phyloP scores from a whole-genome alignment of 1,140 invertebrate species.

The Drosophila grimshawi region DNA sequence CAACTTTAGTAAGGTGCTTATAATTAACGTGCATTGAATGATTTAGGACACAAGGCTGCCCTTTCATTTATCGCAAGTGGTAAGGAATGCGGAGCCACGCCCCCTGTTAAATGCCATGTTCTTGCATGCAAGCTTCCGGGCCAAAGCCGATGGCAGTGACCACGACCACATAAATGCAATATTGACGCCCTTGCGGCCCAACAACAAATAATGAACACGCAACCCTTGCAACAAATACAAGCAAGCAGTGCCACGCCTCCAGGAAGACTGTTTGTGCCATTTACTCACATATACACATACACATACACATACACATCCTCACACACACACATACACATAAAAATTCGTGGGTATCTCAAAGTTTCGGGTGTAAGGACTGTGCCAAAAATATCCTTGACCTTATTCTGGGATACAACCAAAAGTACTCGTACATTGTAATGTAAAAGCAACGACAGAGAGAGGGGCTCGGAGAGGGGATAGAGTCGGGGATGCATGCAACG shows the following conservation, averaged over 20 bases:
- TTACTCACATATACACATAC: background rate
- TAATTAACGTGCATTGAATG: background rate
- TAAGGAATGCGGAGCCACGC: background rate
- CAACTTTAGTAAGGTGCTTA: too few species aligned
- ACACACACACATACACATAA: background rate
- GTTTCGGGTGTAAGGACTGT: slow-evolving; percentile 16
- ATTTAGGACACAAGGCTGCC: background rate
- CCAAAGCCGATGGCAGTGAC: slow-evolving; percentile 38
- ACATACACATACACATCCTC: background rate
- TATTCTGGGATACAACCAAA: slow-evolving; percentile 32
- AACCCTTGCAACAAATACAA: background rate
- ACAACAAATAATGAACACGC: slow-evolving; percentile 47
- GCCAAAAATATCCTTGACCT: slow-evolving; percentile 66
- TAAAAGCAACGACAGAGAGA: background rate
- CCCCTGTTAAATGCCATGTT: slow-evolving; percentile 5
- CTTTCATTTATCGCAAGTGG: background rate
- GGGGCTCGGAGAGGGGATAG: background rate
- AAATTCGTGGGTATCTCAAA: slow-evolving; percentile 2
- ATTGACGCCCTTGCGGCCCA: slow-evolving; percentile 17
- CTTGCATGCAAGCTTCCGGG: slow-evolving; percentile 47
- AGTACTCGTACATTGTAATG: slow-evolving; percentile 47
- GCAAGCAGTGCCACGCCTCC: slow-evolving; percentile 27
- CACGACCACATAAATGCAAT: slow-evolving; percentile 53
- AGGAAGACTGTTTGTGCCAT: slow-evolving; percentile 2
- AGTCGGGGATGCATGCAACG: slow-evolving; percentile 2